Percentiles rank a stretch among this genome's conserved stretches.
phyloP scores from a whole-genome alignment of 2,888 invertebrate species.

The Leistus spinibarbis region DNA sequence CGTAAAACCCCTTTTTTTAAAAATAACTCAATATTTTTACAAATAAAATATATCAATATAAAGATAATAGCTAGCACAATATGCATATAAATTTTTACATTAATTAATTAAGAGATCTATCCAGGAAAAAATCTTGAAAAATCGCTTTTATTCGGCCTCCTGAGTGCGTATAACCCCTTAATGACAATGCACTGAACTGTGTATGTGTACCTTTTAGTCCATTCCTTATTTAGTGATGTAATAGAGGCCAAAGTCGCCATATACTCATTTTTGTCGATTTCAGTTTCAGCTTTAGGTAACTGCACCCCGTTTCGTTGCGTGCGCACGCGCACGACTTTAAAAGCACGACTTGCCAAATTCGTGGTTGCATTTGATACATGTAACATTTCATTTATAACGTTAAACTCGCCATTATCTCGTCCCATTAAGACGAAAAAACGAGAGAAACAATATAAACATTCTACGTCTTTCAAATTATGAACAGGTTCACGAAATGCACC shows the following conservation, averaged over 20 bases:
- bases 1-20: too few relatives aligned
- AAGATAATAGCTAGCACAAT: too few relatives aligned
- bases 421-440: slow-evolving; percentile 64
- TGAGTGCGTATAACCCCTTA: too few relatives aligned
- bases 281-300: slow-evolving; percentile 42
- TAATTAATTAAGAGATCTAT: too few relatives aligned
- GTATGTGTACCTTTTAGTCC: slow-evolving; percentile 52
- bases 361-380: slow-evolving; percentile 61
- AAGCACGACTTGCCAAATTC: slow-evolving; percentile 47
- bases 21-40: too few relatives aligned
- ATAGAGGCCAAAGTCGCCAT: slow-evolving; percentile 47
- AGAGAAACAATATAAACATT: slow-evolving; percentile 62
- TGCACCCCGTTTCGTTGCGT: slow-evolving; percentile 38
- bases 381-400: slow-evolving; percentile 71
- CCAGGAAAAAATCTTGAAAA: too few relatives aligned
- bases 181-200: too few relatives aligned
- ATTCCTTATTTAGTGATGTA: slow-evolving; percentile 50
- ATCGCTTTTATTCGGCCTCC: too few relatives aligned
- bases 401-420: slow-evolving; percentile 60
- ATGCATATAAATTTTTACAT: too few relatives aligned
- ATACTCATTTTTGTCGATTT: slow-evolving; percentile 48
- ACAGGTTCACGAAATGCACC: slow-evolving; percentile 70
- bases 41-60: too few relatives aligned
- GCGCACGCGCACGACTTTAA: slow-evolving; percentile 46
- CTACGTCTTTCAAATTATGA: slow-evolving; percentile 58